Conservation (phyloP, 2,797 vertebrate species). For the Channallabes apus region DNA sequence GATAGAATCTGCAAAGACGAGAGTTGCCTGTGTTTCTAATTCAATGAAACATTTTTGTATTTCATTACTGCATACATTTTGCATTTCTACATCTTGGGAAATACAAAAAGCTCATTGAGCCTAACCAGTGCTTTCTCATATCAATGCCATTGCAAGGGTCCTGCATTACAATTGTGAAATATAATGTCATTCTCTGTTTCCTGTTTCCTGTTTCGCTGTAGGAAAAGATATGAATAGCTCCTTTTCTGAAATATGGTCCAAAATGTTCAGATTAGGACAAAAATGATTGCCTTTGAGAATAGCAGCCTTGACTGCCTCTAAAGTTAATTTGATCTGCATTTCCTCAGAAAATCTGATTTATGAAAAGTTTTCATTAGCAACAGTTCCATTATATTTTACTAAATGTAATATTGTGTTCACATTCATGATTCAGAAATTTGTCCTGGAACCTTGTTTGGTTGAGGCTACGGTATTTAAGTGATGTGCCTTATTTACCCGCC, state of each 20-base stretch:
- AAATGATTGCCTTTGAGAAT: not conserved
- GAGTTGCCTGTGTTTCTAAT: conserved; percentile 65
- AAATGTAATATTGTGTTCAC: not conserved
- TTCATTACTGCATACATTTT: conserved; percentile 66
- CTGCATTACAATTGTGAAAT: not conserved
- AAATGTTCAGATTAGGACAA: not conserved
- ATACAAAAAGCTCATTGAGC: conserved; percentile 51
- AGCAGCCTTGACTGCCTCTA: not conserved
- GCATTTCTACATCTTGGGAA: conserved; percentile 59
- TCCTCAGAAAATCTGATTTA: not conserved
- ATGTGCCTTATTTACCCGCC: not conserved
- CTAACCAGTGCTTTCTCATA: conserved; percentile 37
- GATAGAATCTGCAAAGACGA: conserved; percentile 19
- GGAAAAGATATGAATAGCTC: not conserved
- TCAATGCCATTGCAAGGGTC: not conserved
- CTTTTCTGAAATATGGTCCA: conserved; percentile 4
- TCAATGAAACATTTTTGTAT: conserved; percentile 68
- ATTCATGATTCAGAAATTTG: not conserved
- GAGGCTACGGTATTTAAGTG: not conserved
- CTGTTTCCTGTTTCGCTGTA: not conserved
- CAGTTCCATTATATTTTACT: not conserved
- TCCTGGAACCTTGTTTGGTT: not conserved
- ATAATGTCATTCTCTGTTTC: not conserved
- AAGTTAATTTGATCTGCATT: not conserved
- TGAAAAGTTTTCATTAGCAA: not conserved